Evolutionary conservation across 2,113 vertebrate species (phyloP), one percentile per base, ranked within the genome.

Genomic region (Fulmarus glacialis): DNA sequence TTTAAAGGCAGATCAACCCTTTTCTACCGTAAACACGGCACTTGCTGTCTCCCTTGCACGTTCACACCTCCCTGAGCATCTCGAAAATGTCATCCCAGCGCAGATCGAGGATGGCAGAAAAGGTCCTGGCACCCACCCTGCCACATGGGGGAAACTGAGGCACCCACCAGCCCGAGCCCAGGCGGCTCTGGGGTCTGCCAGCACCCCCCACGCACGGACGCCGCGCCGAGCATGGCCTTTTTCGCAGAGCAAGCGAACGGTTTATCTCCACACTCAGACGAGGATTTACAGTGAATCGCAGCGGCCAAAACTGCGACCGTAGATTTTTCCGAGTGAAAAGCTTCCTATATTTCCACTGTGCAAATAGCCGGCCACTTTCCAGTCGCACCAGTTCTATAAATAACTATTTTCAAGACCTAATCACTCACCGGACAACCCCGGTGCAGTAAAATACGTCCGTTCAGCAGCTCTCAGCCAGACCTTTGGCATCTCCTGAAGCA

Each of bases 21-120:
- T 48, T 45, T 1, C 0, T 7, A 22, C 56, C 47, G 3, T 2
- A 19, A 74, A 36, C n/a, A 21, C 4, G 1, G 0, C 0, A 1
- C 38, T 48, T 5, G 0, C 36, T 36, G 62, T 15, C 52, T 32
- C 58, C 8, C 20, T 50, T 50, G 38, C n/a, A 45, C 16, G 1
- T 38, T 53, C n/a, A 23, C 15, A 13, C 22, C 63, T 12, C 67
- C 63, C 52, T 5, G 13, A 75, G 21, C 38, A 20, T 7, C 42
- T 48, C 80, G 50, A 8, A 75, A 62, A 21, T 1, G 2, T 12
- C 23, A 20, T n/a, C 22, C 48, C 47, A 8, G 29, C 2, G 18
- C 40, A 63, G 29, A 62, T 1, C 23, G 63, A 56, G 55, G 68
- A 48, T 67, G 72, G 34, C 30, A 86, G 22, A 21, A 8, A 21